Percentiles rank a stretch among this genome's conserved stretches.
These are phyloP conservation scores for Oreochromis grahami DNA, from an alignment of 2,797 vertebrate genomes.

Conservation along the genomic window DNA sequence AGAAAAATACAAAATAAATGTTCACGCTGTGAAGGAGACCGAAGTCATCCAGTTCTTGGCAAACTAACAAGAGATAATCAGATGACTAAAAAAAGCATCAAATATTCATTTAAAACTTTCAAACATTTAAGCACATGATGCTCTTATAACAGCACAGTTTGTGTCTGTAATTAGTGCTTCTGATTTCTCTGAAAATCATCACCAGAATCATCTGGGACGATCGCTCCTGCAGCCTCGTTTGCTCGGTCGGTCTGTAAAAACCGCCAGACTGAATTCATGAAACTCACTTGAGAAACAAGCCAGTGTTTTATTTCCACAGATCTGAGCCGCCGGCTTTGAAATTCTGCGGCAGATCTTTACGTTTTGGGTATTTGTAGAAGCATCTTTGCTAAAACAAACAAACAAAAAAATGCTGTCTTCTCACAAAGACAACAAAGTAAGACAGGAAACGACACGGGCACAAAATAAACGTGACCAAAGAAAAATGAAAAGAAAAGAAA, in stretches of 20 bases:
- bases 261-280: neutral
- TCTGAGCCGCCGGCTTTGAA: neutral
- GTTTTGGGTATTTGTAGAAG: neutral
- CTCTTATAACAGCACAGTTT: neutral
- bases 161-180: neutral
- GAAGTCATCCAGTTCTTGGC: constrained; percentile 19
- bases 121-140: constrained; percentile 2
- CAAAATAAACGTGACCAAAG: neutral
- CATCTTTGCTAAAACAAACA: neutral
- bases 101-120: constrained; percentile 11
- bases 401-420: too few relatives aligned
- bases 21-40: neutral
- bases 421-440: neutral
- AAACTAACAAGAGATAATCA: constrained; percentile 21
- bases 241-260: neutral
- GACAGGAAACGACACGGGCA: neutral
- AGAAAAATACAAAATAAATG: constrained; percentile 13
- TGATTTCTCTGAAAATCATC: neutral
- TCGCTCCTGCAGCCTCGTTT: neutral
- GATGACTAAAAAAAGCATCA: neutral
- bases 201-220: neutral
- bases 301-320: neutral
- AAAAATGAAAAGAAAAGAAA: neutral
- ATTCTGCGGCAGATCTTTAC: neutral
- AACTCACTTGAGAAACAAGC: neutral